phyloP scores from a whole-genome alignment of 2,113 vertebrate species.

The Peromyscus maniculatus region DNA sequence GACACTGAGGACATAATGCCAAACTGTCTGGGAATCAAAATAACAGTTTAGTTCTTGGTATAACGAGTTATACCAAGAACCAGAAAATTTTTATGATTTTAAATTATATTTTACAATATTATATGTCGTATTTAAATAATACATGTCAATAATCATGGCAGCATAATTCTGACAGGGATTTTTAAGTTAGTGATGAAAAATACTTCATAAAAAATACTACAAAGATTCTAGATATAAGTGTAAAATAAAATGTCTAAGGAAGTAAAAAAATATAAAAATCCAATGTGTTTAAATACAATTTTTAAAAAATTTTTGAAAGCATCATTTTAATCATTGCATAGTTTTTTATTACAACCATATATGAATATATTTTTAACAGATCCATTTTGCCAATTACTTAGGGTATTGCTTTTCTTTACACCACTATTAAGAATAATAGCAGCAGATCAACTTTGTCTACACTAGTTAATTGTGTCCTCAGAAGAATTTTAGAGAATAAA shows the following conservation, averaged over 20 bases:
- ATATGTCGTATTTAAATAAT: neutral
- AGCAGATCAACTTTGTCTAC: constrained; percentile 54
- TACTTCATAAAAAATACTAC: neutral
- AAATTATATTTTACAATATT: neutral
- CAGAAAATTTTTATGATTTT: neutral
- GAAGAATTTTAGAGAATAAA: constrained; percentile 67
- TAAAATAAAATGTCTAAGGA: neutral
- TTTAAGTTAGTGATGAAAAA: neutral
- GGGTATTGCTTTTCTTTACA: neutral
- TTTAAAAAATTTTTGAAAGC: neutral
- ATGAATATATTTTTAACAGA: constrained; percentile 4
- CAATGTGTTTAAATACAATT: neutral
- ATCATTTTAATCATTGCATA: constrained; percentile 29
- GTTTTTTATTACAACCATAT: neutral
- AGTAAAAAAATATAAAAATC: neutral
- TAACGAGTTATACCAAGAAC: neutral
- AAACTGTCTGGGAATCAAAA: neutral
- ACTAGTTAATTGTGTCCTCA: constrained; percentile 62
- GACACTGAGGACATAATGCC: no score
- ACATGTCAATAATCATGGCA: neutral
- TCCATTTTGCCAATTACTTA: neutral
- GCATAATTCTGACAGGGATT: neutral
- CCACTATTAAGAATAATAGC: constrained; percentile 41
- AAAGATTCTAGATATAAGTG: neutral
- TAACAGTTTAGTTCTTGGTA: neutral